Conservation (phyloP, 2,888 invertebrate species). For the Hydrotaea diabolus region DNA sequence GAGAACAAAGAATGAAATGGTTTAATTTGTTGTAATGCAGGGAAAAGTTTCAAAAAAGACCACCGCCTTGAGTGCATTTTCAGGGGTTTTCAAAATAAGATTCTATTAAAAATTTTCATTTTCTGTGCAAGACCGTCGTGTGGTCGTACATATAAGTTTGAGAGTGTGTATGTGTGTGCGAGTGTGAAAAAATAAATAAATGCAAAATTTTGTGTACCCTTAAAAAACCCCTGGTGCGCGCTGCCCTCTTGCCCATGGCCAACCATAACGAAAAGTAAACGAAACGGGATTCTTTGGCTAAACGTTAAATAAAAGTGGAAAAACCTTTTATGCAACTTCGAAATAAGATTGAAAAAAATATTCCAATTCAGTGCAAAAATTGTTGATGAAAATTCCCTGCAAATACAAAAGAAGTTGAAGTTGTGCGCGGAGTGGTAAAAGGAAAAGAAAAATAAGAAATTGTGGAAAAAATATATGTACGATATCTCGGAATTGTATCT, state of each 20-base stretch:
- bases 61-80: too few relatives aligned
- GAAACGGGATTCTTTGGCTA: constrained; percentile 32
- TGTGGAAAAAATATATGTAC: constrained; percentile 59
- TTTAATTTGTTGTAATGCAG: neutral
- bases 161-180: constrained; percentile 13
- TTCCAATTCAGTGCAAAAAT: neutral
- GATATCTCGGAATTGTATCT: constrained; percentile 76
- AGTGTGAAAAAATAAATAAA: constrained; percentile 60
- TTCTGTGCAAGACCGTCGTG: constrained; percentile 41
- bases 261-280: constrained; percentile 17
- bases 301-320: constrained; percentile 7
- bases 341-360: neutral
- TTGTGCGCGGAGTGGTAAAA: neutral
- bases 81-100: constrained; percentile 12
- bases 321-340: neutral
- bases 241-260: constrained; percentile 63
- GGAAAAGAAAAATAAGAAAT: constrained; percentile 1
- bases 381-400: neutral
- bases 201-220: constrained; percentile 77
- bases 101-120: constrained; percentile 46
- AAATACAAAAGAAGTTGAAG: neutral
- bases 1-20: neutral
- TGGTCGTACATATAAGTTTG: neutral
- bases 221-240: constrained; percentile 70
- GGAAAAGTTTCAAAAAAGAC: neutral